Conservation (phyloP, 2,113 vertebrate genomes). For the Spea bombifrons region DNA sequence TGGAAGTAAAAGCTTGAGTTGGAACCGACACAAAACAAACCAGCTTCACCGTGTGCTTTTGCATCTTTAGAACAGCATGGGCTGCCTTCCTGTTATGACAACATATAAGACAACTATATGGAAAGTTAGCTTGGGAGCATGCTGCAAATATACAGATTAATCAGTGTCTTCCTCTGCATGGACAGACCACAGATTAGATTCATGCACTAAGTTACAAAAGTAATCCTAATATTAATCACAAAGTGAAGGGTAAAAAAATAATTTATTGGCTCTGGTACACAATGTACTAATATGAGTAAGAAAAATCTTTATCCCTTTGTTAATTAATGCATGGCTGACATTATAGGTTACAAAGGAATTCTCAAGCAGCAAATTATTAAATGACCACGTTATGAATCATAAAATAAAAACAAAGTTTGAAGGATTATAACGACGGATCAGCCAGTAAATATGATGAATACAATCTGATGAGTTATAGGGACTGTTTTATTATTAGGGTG, state of each 20-base stretch:
- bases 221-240: too few relatives aligned
- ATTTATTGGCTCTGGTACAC: too few relatives aligned
- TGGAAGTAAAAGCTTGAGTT: neutral
- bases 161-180: too few relatives aligned
- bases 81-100: constrained; percentile 6
- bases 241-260: too few relatives aligned
- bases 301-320: constrained; percentile 17
- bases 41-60: neutral
- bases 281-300: neutral
- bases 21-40: constrained; percentile 11
- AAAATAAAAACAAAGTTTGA: neutral
- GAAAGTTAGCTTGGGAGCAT: neutral
- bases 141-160: neutral
- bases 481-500: too few relatives aligned
- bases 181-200: too few relatives aligned
- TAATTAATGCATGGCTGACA: constrained; percentile 7
- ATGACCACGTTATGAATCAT: constrained; percentile 7
- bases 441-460: too few relatives aligned
- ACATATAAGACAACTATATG: neutral
- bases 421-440: too few relatives aligned
- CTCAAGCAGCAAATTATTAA: neutral
- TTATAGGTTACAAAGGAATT: constrained; percentile 2
- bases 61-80: constrained; percentile 5
- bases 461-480: too few relatives aligned
- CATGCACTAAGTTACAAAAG: too few relatives aligned